Percentiles rank a stretch among this genome's conserved stretches.
Evolutionary conservation across 2,888 invertebrate species (phyloP).

Genomic region (Esperia sulphurella): DNA sequence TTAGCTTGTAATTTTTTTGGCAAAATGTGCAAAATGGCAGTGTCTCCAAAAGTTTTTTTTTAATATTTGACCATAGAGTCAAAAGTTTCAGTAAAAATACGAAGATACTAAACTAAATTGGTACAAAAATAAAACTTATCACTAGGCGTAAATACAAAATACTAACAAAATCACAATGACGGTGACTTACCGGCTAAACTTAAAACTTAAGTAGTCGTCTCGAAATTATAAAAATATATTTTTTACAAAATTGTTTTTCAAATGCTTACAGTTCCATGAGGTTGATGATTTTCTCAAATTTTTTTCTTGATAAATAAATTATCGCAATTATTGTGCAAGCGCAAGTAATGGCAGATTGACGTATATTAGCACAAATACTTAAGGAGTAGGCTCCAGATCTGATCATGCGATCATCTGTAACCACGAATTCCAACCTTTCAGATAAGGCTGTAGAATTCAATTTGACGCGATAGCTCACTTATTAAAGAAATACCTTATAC

Average conservation of each 20-base stretch:
- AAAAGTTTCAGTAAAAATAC: constrained; percentile 17
- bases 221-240: constrained; percentile 7
- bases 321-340: no score
- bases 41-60: constrained; percentile 30
- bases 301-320: no score
- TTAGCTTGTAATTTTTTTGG: constrained; percentile 19
- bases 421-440: no score
- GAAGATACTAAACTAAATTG: constrained; percentile 32
- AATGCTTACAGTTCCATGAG: background rate
- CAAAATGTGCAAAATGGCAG: constrained; percentile 56
- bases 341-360: no score
- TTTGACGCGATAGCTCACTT: no score
- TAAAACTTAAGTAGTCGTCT: constrained; percentile 2
- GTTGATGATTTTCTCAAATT: no score
- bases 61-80: constrained; percentile 30
- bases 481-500: no score
- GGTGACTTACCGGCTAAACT: constrained; percentile 55
- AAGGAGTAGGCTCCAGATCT: no score
- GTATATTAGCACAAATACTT: no score
- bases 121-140: constrained; percentile 66
- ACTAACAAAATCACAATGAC: constrained; percentile 64
- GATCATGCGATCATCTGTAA: no score
- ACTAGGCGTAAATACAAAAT: constrained; percentile 35
- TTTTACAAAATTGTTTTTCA: constrained; percentile 16
- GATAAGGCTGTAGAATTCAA: no score